Evolutionary conservation across 2,888 invertebrate genomes (phyloP).

Genomic region (Noctua comes): DNA sequence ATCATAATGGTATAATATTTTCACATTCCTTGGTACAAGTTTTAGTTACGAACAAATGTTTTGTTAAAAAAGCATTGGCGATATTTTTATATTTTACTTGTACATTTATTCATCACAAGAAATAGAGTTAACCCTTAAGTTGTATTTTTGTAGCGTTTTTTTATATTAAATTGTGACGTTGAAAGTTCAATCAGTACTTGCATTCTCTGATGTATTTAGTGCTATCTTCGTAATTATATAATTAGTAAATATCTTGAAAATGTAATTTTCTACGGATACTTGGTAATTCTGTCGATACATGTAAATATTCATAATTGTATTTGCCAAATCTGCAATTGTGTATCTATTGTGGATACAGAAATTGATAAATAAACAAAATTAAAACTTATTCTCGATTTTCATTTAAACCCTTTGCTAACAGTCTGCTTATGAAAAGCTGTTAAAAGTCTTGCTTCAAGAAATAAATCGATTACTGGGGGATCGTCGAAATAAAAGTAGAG

Average conservation of each 20-base stretch:
- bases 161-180: constrained; percentile 56
- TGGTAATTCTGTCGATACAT: constrained; percentile 70
- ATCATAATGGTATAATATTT: constrained; percentile 83
- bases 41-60: constrained; percentile 82
- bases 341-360: constrained; percentile 90
- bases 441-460: too few species aligned
- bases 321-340: constrained; percentile 82
- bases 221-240: constrained; percentile 60
- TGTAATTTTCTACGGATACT: constrained; percentile 71
- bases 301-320: constrained; percentile 80
- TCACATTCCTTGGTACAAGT: constrained; percentile 82
- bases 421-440: not conserved
- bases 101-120: constrained; percentile 77
- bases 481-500: not conserved
- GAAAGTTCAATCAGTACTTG: constrained; percentile 50
- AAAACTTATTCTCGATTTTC: constrained; percentile 69
- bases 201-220: constrained; percentile 55
- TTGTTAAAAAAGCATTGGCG: constrained; percentile 70
- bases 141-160: constrained; percentile 79
- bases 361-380: constrained; percentile 89
- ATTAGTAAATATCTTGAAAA: constrained; percentile 66
- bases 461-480: not conserved
- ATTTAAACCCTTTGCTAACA: constrained; percentile 19
- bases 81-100: constrained; percentile 71
- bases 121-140: constrained; percentile 74